phyloP scores from a whole-genome alignment of 2,797 vertebrate species.

The Crocodylus rhombifer region DNA sequence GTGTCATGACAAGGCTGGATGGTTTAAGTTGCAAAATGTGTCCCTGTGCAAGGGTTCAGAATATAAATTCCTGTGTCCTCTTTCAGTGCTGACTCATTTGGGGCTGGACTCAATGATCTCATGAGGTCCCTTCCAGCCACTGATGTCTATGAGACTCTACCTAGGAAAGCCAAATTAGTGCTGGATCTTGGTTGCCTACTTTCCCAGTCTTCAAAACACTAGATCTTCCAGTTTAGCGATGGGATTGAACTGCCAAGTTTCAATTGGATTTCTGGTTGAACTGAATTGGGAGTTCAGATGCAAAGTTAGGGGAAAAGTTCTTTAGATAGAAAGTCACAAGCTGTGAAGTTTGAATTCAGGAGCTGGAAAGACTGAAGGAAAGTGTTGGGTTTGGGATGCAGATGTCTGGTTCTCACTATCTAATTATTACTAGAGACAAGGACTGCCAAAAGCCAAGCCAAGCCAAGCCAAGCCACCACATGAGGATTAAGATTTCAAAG shows the following conservation, averaged over 20 bases:
- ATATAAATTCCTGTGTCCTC: too few relatives aligned
- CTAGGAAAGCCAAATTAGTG: background rate
- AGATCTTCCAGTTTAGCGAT: background rate
- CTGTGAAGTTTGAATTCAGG: background rate
- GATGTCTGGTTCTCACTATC: background rate
- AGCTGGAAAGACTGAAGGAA: background rate
- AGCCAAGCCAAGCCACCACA: background rate
- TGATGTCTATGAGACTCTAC: background rate
- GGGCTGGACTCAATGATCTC: too few relatives aligned
- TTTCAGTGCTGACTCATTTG: too few relatives aligned
- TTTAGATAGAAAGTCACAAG: background rate
- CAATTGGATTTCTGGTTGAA: background rate
- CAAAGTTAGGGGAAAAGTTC: background rate
- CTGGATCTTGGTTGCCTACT: background rate
- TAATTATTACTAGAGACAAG: background rate
- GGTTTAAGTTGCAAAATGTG: too few relatives aligned
- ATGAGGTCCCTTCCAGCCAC: too few relatives aligned
- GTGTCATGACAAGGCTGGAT: too few relatives aligned
- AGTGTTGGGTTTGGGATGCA: background rate
- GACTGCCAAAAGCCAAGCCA: background rate
- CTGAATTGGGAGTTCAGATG: background rate
- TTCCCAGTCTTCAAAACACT: conserved; percentile 15
- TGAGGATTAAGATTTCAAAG: background rate
- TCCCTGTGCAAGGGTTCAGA: too few relatives aligned
- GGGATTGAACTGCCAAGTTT: background rate